A percentile compares a stretch with the other conserved stretches of the same genome.
These are phyloP conservation scores for Subacronicta megacephala DNA, from an alignment of 2,888 invertebrate species.

Conservation along the genomic window DNA sequence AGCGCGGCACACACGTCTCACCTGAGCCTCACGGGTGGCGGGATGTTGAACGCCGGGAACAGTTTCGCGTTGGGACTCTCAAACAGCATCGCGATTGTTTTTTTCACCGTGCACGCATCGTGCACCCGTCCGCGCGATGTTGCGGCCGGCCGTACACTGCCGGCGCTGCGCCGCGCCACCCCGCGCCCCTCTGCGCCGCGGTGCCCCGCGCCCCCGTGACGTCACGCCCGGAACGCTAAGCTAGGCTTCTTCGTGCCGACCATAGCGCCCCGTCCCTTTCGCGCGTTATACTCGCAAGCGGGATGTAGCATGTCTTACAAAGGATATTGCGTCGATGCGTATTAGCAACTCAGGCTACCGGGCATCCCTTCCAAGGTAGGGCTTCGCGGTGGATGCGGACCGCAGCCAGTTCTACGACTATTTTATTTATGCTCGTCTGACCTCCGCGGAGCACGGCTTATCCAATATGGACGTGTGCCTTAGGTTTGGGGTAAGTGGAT, in stretches of 20 bases:
- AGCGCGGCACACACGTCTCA: slow-evolving; percentile 67
- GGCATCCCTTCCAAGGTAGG: slow-evolving; percentile 62
- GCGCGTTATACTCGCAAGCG: slow-evolving; percentile 35
- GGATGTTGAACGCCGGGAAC: slow-evolving; percentile 92
- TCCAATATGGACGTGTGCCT: slow-evolving; percentile 26
- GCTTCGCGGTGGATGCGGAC: slow-evolving; percentile 59
- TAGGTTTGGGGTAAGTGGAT: slow-evolving; percentile 21
- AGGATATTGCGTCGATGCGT: slow-evolving; percentile 62
- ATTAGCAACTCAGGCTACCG: slow-evolving; percentile 44
- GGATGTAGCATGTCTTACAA: slow-evolving; percentile 60
- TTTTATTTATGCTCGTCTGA: slow-evolving; percentile 47
- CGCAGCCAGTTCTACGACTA: slow-evolving; percentile 46
- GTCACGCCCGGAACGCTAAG: slow-evolving; percentile 75
- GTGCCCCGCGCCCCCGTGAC: slow-evolving; percentile 76
- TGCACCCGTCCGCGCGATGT: slow-evolving; percentile 73
- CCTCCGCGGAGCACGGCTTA: slow-evolving; percentile 26
- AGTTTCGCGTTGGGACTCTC: slow-evolving; percentile 93
- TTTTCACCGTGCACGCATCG: slow-evolving; percentile 82
- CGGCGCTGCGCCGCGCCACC: slow-evolving; percentile 63
- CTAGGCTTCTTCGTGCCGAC: slow-evolving; percentile 68
- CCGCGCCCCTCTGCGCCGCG: slow-evolving; percentile 62
- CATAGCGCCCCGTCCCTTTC: slow-evolving; percentile 59
- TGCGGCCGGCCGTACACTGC: slow-evolving; percentile 83
- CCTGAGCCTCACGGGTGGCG: slow-evolving; percentile 91
- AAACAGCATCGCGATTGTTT: slow-evolving; percentile 91